Evolutionary conservation across 2,888 invertebrate species (phyloP), one percentile per base, ranked within the genome.

Genomic region (Himalopsyche tibetana): DNA sequence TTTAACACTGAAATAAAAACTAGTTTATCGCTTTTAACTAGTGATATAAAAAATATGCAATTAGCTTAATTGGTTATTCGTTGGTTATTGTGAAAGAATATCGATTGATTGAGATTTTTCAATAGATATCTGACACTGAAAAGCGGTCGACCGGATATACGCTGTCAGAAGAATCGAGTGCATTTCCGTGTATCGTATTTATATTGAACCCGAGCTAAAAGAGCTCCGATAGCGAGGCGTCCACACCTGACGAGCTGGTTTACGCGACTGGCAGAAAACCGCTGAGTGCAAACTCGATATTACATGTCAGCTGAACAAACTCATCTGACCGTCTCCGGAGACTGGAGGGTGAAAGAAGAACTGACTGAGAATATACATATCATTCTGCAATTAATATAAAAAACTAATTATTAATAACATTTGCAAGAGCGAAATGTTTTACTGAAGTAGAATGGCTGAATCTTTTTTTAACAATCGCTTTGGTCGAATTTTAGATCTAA

Each of bases 191-290:
- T 63, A 63, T 19, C 63, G 63, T 63, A 19, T 19, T 6, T 63
- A 63, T 63, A 9, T 63, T 19, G 0, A 63, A 28, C 63, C 19
- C n/a, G 63, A 63, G 63, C 19, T 19, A 11, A 19, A 19, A 19
- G 63, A n/a, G 63, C 63, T 63, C 63, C 28, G n/a, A 19, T 28
- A 15, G 19, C 63, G 19, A 63, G 63, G 63, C 63, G 63, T 63
- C 63, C 63, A 63, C 63, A 63, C 63, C 63, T 63, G 63, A 63
- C 63, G 63, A 28, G 63, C 63, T 63, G n/a, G 9, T 63, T 19
- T 28, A 63, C 63, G 63, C 63, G 63, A 63, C 63, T 63, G 63
- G 28, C 19, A 63, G 19, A 63, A 63, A 63, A 19, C 63, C 63
- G 63, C 63, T 63, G 63, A 19, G 1, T 28, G 63, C 63, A 2